Conservation (phyloP, 2,113 vertebrate species). For the Chascanopsetta lugubris region DNA sequence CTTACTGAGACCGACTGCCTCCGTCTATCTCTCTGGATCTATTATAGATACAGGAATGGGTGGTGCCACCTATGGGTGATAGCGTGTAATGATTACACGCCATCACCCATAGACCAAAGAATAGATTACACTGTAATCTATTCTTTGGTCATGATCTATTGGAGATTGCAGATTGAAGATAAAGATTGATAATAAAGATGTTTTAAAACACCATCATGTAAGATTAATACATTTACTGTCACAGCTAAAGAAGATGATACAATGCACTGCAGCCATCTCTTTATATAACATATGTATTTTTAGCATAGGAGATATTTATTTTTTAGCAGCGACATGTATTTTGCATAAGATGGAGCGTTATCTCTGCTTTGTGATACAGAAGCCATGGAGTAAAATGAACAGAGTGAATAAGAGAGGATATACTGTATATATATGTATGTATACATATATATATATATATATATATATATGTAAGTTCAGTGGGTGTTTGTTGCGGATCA, state of each 20-base stretch:
- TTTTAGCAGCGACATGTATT: constrained; percentile 55
- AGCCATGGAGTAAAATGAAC: not conserved
- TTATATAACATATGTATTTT: constrained; percentile 66
- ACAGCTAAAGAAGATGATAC: constrained; percentile 13
- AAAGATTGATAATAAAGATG: not conserved
- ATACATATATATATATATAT: too few species aligned
- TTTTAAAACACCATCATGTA: not conserved
- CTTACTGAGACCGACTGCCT: constrained; percentile 1
- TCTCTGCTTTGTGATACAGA: constrained; percentile 37
- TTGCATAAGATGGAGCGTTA: constrained; percentile 45
- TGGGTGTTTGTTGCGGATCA: too few species aligned
- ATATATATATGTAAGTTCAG: too few species aligned
- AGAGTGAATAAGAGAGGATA: constrained; percentile 12
- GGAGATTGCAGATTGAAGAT: not conserved
- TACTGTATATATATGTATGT: too few species aligned
- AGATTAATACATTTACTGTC: constrained; percentile 10
- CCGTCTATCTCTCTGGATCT: constrained; percentile 1
- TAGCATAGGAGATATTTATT: constrained; percentile 46
- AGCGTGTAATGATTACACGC: constrained; percentile 19
- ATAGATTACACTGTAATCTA: too few species aligned
- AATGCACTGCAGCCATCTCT: constrained; percentile 34
- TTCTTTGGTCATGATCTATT: not conserved
- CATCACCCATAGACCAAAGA: constrained; percentile 58
- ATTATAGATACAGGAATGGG: constrained; percentile 33
- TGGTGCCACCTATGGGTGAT: constrained; percentile 61